Conservation (phyloP, 2,888 invertebrate genomes). For the Netelia fuscicornis region DNA sequence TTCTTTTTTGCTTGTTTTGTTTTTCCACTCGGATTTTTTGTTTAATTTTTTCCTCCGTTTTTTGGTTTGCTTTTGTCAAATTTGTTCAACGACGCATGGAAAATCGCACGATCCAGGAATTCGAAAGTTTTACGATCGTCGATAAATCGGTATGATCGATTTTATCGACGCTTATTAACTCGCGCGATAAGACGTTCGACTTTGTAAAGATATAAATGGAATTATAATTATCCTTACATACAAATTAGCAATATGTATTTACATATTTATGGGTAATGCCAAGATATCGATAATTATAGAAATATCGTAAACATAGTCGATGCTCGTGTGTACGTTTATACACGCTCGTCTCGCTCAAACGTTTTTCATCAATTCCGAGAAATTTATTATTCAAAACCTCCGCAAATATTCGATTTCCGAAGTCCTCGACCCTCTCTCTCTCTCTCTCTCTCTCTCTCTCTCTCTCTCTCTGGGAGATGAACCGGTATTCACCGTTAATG, state of each 20-base stretch:
- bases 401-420: constrained; percentile 20
- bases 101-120: neutral
- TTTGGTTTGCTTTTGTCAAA: neutral
- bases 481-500: constrained; percentile 66
- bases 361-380: constrained; percentile 24
- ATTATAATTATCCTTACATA: too few species aligned
- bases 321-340: neutral
- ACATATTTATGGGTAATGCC: too few species aligned
- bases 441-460: neutral
- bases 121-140: neutral
- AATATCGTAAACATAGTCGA: neutral
- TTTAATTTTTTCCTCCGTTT: neutral
- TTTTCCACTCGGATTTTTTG: neutral
- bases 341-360: neutral
- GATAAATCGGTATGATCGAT: too few species aligned
- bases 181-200: too few species aligned
- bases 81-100: too few species aligned
- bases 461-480: constrained; percentile 3
- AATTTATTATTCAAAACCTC: constrained; percentile 21
- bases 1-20: neutral
- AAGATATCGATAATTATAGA: neutral
- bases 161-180: too few species aligned
- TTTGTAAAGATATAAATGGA: too few species aligned
- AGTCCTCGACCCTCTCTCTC: constrained; percentile 16
- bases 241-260: too few species aligned